Evolutionary conservation across 2,113 vertebrate species (phyloP).

Genomic region (Pollachius pollachius): DNA sequence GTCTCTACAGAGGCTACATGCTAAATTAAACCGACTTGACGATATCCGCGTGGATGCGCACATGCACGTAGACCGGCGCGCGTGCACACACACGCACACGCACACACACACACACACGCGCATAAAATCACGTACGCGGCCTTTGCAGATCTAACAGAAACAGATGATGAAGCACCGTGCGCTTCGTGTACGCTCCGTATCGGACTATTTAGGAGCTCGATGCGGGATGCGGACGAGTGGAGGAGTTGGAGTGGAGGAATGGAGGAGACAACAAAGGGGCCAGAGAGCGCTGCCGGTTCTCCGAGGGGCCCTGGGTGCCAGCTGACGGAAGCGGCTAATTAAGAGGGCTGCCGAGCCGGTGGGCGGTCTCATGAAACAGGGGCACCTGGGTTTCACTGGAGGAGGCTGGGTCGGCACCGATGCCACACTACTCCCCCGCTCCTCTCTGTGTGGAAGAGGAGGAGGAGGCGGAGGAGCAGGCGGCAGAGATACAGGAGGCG

Average conservation of each 20-base stretch:
- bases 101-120: no score
- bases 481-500: no score
- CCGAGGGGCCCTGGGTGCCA: conserved; percentile 53
- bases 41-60: no score
- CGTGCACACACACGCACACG: conserved; percentile 6
- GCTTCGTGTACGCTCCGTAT: no score
- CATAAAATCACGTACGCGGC: neutral
- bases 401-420: conserved; percentile 54
- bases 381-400: conserved; percentile 64
- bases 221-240: neutral
- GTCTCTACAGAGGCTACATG: no score
- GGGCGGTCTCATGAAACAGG: conserved; percentile 60
- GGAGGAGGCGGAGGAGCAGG: no score
- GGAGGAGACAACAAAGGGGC: conserved; percentile 39
- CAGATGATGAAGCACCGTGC: no score
- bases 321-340: conserved; percentile 64
- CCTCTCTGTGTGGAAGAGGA: no score
- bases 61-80: neutral
- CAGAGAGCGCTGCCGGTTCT: conserved; percentile 32
- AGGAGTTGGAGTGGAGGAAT: conserved; percentile 36
- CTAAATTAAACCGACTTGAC: no score
- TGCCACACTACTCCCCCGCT: conserved; percentile 42
- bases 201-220: no score
- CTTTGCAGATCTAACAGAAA: no score
- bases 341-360: conserved; percentile 57